These are phyloP conservation scores for Drosophila paulistorum DNA, from an alignment of 1,140 invertebrate species.

Conservation along the genomic window DNA sequence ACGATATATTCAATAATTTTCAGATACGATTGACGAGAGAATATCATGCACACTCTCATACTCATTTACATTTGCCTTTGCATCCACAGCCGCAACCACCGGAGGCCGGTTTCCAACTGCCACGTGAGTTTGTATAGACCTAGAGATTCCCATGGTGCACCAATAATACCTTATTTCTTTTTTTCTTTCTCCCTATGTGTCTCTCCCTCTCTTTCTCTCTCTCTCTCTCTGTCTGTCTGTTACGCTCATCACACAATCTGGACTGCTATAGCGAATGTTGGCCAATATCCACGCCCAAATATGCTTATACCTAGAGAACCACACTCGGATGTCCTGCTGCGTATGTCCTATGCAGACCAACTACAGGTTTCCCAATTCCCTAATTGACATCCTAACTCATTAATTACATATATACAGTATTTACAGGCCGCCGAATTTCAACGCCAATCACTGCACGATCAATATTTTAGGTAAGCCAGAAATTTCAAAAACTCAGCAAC, in stretches of 20 bases:
- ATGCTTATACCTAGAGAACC: slow-evolving; percentile 83
- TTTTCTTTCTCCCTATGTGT: not conserved
- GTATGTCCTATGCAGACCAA: slow-evolving; percentile 83
- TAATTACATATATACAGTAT: slow-evolving; percentile 83
- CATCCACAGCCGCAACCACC: slow-evolving; percentile 90
- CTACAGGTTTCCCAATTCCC: slow-evolving; percentile 81
- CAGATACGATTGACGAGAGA: slow-evolving; percentile 84
- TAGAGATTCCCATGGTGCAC: slow-evolving; percentile 24
- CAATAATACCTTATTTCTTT: slow-evolving; percentile 20
- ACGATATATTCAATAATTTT: slow-evolving; percentile 81
- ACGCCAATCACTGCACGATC: slow-evolving; percentile 82
- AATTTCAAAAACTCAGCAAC: slow-evolving; percentile 6
- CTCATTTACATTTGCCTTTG: slow-evolving; percentile 95
- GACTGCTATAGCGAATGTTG: slow-evolving; percentile 77
- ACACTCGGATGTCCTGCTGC: slow-evolving; percentile 82
- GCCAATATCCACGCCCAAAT: slow-evolving; percentile 83
- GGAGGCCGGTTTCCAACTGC: slow-evolving; percentile 85
- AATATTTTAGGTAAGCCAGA: slow-evolving; percentile 81
- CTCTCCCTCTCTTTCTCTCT: not conserved
- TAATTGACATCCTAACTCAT: slow-evolving; percentile 65
- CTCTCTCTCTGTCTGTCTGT: not conserved
- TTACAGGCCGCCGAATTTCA: slow-evolving; percentile 83
- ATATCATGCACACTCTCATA: slow-evolving; percentile 88
- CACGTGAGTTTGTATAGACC: slow-evolving; percentile 83
- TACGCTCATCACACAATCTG: not conserved